These are phyloP conservation scores for Parnassius apollo DNA, from an alignment of 2,888 invertebrate species.

Conservation along the genomic window DNA sequence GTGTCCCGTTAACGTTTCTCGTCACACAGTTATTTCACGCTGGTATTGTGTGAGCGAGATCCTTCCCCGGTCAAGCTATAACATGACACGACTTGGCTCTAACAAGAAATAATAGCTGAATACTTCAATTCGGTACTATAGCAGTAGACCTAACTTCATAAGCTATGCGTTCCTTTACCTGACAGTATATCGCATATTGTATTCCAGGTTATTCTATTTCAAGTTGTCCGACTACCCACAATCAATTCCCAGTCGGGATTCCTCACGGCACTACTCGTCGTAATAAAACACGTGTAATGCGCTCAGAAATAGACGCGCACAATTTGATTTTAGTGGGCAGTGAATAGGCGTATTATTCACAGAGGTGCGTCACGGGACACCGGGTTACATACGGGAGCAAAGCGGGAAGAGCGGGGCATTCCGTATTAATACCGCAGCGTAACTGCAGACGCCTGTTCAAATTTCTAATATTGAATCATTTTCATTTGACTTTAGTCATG, in stretches of 20 bases:
- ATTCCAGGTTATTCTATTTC: no score
- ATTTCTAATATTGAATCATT: slow-evolving; percentile 12
- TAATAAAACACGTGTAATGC: slow-evolving; percentile 10
- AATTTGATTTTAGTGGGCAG: slow-evolving; percentile 22
- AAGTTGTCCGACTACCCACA: not conserved
- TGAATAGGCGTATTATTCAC: slow-evolving; percentile 5
- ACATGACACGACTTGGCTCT: no score
- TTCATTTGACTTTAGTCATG: no score
- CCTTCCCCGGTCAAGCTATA: no score
- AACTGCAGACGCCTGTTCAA: slow-evolving; percentile 5
- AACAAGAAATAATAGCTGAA: no score
- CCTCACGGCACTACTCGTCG: not conserved
- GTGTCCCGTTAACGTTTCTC: no score
- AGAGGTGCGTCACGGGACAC: slow-evolving; percentile 13
- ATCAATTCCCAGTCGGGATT: not conserved
- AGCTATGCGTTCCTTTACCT: no score
- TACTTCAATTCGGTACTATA: no score
- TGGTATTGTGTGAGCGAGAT: no score
- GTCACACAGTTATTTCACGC: no score
- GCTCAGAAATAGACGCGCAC: slow-evolving; percentile 18
- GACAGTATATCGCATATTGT: no score
- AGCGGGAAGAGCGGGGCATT: not conserved
- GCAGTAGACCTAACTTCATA: no score
- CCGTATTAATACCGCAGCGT: not conserved
- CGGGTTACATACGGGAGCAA: slow-evolving; percentile 31